phyloP scores from a whole-genome alignment of 2,797 vertebrate species.

The Lithobates pipiens region DNA sequence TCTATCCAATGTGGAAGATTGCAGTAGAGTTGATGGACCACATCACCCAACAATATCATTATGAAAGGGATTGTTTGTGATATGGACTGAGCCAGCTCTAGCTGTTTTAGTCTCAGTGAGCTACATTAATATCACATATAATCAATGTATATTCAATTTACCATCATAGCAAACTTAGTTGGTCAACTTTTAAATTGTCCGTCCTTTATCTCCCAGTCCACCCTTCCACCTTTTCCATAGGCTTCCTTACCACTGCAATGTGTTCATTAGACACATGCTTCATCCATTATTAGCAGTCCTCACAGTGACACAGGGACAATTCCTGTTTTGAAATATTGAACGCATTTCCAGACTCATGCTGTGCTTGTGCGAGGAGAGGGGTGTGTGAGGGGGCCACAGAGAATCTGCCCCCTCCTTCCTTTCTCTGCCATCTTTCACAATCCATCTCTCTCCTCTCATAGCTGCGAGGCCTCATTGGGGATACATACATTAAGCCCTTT shows the following conservation, averaged over 20 bases:
- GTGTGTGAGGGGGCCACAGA: conserved; percentile 33
- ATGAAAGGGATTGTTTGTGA: too few relatives aligned
- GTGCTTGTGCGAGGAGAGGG: conserved; percentile 44
- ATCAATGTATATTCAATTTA: not conserved
- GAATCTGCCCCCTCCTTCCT: conserved; percentile 26
- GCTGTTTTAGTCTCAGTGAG: too few relatives aligned
- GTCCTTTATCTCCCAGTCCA: not conserved
- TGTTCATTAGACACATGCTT: conserved; percentile 47
- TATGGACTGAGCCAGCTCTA: too few relatives aligned
- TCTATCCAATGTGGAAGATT: too few relatives aligned
- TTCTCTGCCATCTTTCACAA: conserved; percentile 79
- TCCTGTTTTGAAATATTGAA: conserved; percentile 60
- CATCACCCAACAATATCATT: too few relatives aligned
- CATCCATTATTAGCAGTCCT: conserved; percentile 54
- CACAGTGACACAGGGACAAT: conserved; percentile 56
- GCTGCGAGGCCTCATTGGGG: conserved; percentile 86
- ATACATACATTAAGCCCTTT: conserved; percentile 88
- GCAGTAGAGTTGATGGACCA: too few relatives aligned
- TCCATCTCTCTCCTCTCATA: conserved; percentile 84
- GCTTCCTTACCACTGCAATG: conserved; percentile 15
- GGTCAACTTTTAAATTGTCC: not conserved
- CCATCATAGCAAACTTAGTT: not conserved
- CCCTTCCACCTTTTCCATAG: not conserved
- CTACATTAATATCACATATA: not conserved
- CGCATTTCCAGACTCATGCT: conserved; percentile 51